Evolutionary conservation across 2,888 invertebrate species (phyloP).

Genomic region (Drosophila nigricruria): DNA sequence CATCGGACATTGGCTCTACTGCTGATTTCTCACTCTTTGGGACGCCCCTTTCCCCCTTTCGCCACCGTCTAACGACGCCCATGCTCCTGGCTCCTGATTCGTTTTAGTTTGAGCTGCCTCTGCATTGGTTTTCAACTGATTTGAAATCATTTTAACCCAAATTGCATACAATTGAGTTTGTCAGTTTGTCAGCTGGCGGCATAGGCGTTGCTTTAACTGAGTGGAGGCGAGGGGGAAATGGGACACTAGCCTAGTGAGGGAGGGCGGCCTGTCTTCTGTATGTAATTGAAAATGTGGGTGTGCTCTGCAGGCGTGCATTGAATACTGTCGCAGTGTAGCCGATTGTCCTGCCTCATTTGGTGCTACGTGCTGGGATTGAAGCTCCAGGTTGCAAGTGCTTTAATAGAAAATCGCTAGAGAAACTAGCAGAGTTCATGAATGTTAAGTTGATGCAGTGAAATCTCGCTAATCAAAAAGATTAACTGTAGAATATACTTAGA

Average conservation of each 20-base stretch:
- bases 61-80: background rate
- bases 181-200: conserved; percentile 34
- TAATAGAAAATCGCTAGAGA: background rate
- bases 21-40: conserved; percentile 5
- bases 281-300: conserved; percentile 17
- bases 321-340: conserved; percentile 2
- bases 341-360: conserved; percentile 7
- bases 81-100: conserved; percentile 7
- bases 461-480: background rate
- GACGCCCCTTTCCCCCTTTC: background rate
- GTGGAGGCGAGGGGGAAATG: too few species aligned
- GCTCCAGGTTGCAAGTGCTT: background rate
- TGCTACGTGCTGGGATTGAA: conserved; percentile 4
- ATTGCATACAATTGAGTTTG: conserved; percentile 76
- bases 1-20: background rate
- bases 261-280: background rate
- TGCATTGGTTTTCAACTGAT: conserved; percentile 70
- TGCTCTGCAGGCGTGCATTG: background rate
- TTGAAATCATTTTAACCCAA: conserved; percentile 76
- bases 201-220: conserved; percentile 11
- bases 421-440: background rate
- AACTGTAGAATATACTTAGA: background rate
- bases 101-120: conserved; percentile 21
- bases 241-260: background rate
- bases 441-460: background rate